Base-by-base conservation (phyloP, 2,797 vertebrate genomes). In the Halcyon smyrnensis region DNA sequence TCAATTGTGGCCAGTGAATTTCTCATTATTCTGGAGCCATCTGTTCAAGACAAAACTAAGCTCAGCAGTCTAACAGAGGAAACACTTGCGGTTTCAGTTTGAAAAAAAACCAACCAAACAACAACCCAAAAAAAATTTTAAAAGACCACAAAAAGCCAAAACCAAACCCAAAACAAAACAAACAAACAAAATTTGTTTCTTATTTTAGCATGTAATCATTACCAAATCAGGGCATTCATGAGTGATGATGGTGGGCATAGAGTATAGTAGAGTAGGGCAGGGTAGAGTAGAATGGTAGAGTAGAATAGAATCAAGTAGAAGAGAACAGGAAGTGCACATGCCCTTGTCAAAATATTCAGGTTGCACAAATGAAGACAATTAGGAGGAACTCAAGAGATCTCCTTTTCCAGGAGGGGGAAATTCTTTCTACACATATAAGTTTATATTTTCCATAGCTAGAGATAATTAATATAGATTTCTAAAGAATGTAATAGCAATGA, bases 321-420 rank as follows among this genome's bases (percentile, higher is more conserved):
- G 3, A 80, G 87, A 74, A 87, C 2, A 54, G 54, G 91, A 95
- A 71, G 34, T 81, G 53, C 36, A 77, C 51, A 77, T 83, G 76
- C 30, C 45, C 50, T 69, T 95, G 80, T 93, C 89, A 93, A 95
- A 96, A 94, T 67, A 85, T 83, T 93, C 64, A 87, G 28, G 51
- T 63, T 89, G 71, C 56, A 85, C 20, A 94, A 89, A 63, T 56
- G 64, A 92, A 94, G 17, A 9, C 28, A 93, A 53, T 91, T 87
- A 90, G 53, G 57, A 90, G 53, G 57, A 90, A 51, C 18, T 87
- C 45, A 64, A 90, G 89, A 90, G 32, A 65, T 56, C 48, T 90
- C 11, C 50, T 74, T 93, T 74, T 30, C 15, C 16, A 87, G 14
- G 27, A 34, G 73, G 28, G 5, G 17, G 12, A 30, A 93, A 84